Conservation (phyloP, 2,888 invertebrate species). For the Aleiodes testaceus region DNA sequence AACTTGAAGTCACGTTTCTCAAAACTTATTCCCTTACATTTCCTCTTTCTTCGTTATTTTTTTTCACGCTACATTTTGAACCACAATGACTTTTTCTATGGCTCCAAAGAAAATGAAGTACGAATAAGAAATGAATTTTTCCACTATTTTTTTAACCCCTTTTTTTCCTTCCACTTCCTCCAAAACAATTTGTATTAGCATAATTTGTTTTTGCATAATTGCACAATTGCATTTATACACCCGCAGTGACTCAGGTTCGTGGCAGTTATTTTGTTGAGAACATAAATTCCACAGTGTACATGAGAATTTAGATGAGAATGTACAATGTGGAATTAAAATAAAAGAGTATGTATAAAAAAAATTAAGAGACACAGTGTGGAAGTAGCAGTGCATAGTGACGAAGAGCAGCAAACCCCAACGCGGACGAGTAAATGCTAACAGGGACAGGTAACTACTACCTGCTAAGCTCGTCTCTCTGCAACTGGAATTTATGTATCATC, state of each 20-base stretch:
- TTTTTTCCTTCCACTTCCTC: constrained; percentile 55
- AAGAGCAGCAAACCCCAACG: constrained; percentile 40
- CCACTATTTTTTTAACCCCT: no score
- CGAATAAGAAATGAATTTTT: no score
- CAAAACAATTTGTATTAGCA: constrained; percentile 70
- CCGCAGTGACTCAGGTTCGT: constrained; percentile 63
- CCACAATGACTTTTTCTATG: constrained; percentile 10
- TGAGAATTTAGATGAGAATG: constrained; percentile 42
- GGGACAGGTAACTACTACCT: constrained; percentile 38
- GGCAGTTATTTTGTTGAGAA: constrained; percentile 58
- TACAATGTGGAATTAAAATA: constrained; percentile 19
- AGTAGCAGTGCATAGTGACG: constrained; percentile 39
- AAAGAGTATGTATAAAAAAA: constrained; percentile 30
- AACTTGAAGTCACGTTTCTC: constrained; percentile 45
- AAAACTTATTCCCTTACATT: constrained; percentile 32
- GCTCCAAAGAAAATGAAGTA: no score
- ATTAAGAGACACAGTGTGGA: constrained; percentile 15
- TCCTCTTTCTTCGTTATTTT: constrained; percentile 8
- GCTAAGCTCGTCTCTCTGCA: constrained; percentile 37
- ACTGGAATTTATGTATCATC: constrained; percentile 42
- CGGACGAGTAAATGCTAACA: constrained; percentile 45
- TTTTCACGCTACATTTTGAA: background rate
- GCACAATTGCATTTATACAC: constrained; percentile 61
- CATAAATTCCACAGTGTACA: constrained; percentile 60
- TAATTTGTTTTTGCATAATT: constrained; percentile 69